Percentiles rank a stretch among this genome's conserved stretches.
phyloP scores from a whole-genome alignment of 2,888 invertebrate species.

The Xestia xanthographa region DNA sequence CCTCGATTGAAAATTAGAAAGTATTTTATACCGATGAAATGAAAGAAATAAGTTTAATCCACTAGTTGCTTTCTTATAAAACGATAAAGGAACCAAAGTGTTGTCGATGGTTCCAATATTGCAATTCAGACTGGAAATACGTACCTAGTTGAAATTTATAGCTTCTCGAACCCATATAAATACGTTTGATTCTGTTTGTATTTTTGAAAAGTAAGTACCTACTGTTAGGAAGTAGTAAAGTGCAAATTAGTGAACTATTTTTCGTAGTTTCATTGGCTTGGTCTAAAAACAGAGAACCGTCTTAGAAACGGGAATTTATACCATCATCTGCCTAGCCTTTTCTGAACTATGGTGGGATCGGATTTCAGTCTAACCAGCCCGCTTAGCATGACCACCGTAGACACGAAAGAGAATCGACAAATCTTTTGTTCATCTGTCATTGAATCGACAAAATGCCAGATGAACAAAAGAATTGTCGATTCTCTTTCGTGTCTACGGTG shows the following conservation, averaged over 20 bases:
- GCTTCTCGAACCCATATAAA: neutral
- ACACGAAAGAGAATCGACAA: too few relatives aligned
- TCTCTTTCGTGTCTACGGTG: too few relatives aligned
- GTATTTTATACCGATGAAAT: neutral
- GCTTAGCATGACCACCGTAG: too few relatives aligned
- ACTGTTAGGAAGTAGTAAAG: slow-evolving; percentile 1
- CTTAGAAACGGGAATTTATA: neutral
- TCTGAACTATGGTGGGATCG: neutral
- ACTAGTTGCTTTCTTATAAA: slow-evolving; percentile 15
- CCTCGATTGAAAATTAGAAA: neutral
- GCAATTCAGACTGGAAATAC: neutral
- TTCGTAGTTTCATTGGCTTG: neutral
- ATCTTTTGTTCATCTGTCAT: too few relatives aligned
- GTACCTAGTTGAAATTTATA: slow-evolving; percentile 27
- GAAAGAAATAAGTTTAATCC: neutral
- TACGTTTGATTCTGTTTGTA: slow-evolving; percentile 7
- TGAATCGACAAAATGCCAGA: too few relatives aligned
- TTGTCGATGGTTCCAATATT: slow-evolving; percentile 8
- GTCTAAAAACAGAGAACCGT: neutral
- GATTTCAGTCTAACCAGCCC: neutral
- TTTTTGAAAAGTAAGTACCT: slow-evolving; percentile 1
- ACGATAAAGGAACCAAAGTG: neutral
- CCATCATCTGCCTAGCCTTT: neutral
- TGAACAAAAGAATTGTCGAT: too few relatives aligned
- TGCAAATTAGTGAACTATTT: neutral